Conservation (phyloP, 2,113 vertebrate species). For the Silurus glanis region DNA sequence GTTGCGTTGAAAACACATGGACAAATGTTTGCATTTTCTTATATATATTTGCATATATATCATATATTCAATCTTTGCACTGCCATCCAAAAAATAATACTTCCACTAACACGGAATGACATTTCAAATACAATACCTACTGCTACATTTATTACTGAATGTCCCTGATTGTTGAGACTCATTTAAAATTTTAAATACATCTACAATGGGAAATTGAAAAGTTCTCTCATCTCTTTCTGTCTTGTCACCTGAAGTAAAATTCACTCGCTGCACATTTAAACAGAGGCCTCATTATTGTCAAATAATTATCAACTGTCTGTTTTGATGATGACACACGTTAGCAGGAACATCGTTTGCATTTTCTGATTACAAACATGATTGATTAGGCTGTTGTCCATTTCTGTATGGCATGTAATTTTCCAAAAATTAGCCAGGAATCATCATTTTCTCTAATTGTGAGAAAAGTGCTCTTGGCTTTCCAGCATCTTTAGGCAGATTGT, state of each 20-base stretch:
- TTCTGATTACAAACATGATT: neutral
- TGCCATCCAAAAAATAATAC: too few species aligned
- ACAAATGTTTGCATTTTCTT: neutral
- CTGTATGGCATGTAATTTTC: neutral
- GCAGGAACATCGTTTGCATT: neutral
- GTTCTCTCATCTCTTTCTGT: neutral
- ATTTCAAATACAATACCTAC: neutral
- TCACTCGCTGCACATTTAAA: neutral
- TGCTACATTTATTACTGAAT: neutral
- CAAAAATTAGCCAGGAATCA: neutral
- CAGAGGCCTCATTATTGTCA: neutral
- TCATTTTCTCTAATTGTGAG: neutral
- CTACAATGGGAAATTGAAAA: neutral
- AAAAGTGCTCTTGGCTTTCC: neutral
- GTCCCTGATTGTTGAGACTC: too few species aligned
- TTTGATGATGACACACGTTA: neutral
- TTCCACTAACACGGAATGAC: neutral
- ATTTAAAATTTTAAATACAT: neutral
- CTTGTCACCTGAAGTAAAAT: neutral
- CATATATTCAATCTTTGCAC: neutral
- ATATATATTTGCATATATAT: neutral
- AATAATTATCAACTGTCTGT: neutral
- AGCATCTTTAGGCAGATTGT: neutral
- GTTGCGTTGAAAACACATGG: neutral
- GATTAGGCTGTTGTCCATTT: neutral